phyloP scores from a whole-genome alignment of 2,888 invertebrate species.

The Dryobota labecula region DNA sequence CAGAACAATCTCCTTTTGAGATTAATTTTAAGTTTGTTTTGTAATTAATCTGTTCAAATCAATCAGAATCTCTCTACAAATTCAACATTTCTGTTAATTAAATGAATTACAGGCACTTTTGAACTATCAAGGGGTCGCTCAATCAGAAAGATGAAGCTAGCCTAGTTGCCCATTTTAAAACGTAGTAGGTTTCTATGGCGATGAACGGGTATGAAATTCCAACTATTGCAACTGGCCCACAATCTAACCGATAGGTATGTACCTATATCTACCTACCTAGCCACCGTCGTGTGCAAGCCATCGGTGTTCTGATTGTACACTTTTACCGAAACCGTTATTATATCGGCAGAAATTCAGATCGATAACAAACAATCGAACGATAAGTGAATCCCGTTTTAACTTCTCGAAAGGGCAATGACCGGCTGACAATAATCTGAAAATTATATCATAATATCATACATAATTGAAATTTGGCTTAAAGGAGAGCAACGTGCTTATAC shows the following conservation, averaged over 20 bases:
- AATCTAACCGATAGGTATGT: neutral
- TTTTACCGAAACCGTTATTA: constrained; percentile 45
- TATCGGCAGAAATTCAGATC: constrained; percentile 34
- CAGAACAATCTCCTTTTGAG: too few relatives aligned
- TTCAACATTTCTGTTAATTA: too few relatives aligned
- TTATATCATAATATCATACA: too few relatives aligned
- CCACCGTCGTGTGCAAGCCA: neutral
- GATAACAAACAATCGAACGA: constrained; percentile 51
- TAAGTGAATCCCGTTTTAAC: constrained; percentile 44
- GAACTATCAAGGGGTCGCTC: too few relatives aligned
- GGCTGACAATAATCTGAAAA: constrained; percentile 1
- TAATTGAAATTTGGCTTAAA: neutral
- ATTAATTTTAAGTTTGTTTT: too few relatives aligned
- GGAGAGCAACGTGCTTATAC: neutral
- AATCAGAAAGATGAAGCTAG: too few relatives aligned
- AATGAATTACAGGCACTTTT: too few relatives aligned
- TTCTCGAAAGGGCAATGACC: constrained; percentile 43
- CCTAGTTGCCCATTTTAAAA: too few relatives aligned
- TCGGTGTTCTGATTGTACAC: constrained; percentile 11
- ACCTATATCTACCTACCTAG: neutral
- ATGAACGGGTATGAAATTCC: too few relatives aligned
- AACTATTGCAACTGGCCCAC: neutral
- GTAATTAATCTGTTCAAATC: too few relatives aligned
- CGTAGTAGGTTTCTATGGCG: too few relatives aligned
- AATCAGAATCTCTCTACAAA: too few relatives aligned